Base-by-base conservation (phyloP, 2,888 invertebrate species). In the Abrostola triplasia region DNA sequence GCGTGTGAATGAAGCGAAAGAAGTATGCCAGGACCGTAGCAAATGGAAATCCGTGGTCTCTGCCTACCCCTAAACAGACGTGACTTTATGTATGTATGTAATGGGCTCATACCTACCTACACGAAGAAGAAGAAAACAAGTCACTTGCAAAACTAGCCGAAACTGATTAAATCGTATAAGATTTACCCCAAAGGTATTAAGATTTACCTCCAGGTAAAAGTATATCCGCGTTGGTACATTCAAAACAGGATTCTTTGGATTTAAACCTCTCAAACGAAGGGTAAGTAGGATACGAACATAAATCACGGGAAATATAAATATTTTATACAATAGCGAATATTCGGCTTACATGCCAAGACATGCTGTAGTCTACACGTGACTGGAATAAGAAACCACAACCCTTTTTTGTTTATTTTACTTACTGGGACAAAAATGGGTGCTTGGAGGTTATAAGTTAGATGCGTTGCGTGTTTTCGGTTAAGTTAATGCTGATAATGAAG, bases 251-350 rank as follows among this genome's bases (percentile, higher is more conserved):
- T 24, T 4, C 24, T 24, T 24, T 24, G 24, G 24, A 24, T 24
- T 24, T 24, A 47, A 69, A 13, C 65, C 57, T 64, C 48, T 48
- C 36, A 73, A 54, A 59, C 48, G 13, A 9, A 24, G 24, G 44
- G 44, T 47, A 51, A 13, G 36, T 10, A 56, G 47, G 60, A 41
- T 66, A 58, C 36, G 40, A 11, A 10, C 52, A 51, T 64, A 68
- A 68, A 61, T 73, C 49, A 51, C 13, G 41, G 42, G 48, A 64
- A 56, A 79, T 61, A 62, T 64, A 76, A 79, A 77, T 72, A 66
- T 66, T 62, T 58, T 61, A 65, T 49, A 68, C 58, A 62, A 59
- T 59, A 42, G 48, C 59, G 48, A 54, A 65, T 62, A 73, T 77
- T 79, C 37, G 56, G 61, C 54, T 65, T 61, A 76, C 77, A 68